phyloP scores from a whole-genome alignment of 1,140 invertebrate genomes.

The Anadara kagoshimensis region DNA sequence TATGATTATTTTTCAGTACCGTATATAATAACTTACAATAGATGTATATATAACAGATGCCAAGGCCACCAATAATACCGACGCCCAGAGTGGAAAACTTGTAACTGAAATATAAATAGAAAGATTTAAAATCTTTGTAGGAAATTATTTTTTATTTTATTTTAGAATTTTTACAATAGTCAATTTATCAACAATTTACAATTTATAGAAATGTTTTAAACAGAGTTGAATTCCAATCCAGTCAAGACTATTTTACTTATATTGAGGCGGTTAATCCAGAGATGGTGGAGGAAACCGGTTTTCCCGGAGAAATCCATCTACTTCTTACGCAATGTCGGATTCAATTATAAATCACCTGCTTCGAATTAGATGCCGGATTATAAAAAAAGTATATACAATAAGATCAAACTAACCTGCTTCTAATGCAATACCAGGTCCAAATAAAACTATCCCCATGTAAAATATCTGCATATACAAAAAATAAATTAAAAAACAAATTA shows the following conservation, averaged over 20 bases:
- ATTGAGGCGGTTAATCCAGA: too few relatives aligned
- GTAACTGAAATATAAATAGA: slow-evolving; percentile 12
- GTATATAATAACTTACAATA: slow-evolving; percentile 24
- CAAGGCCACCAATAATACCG: slow-evolving; percentile 5
- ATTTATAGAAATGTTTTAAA: too few relatives aligned
- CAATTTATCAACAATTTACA: too few relatives aligned
- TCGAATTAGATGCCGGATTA: background rate
- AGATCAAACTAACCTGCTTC: slow-evolving; percentile 83
- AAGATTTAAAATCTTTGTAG: too few relatives aligned
- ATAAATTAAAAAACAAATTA: slow-evolving; percentile 5
- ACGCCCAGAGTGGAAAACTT: slow-evolving; percentile 27
- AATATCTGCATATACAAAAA: slow-evolving; percentile 78
- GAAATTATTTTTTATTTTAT: too few relatives aligned
- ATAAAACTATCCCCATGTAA: slow-evolving; percentile 93
- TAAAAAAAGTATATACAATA: background rate
- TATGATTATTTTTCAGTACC: too few relatives aligned
- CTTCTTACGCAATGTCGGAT: too few relatives aligned
- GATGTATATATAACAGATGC: slow-evolving; percentile 20
- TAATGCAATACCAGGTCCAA: slow-evolving; percentile 91
- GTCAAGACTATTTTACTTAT: too few relatives aligned
- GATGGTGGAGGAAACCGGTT: too few relatives aligned
- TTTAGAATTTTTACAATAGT: too few relatives aligned
- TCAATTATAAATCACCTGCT: background rate
- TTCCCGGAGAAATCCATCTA: too few relatives aligned
- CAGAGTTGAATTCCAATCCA: too few relatives aligned